Base-by-base conservation (phyloP, 2,113 vertebrate genomes). In the Sebastes schlegelii region DNA sequence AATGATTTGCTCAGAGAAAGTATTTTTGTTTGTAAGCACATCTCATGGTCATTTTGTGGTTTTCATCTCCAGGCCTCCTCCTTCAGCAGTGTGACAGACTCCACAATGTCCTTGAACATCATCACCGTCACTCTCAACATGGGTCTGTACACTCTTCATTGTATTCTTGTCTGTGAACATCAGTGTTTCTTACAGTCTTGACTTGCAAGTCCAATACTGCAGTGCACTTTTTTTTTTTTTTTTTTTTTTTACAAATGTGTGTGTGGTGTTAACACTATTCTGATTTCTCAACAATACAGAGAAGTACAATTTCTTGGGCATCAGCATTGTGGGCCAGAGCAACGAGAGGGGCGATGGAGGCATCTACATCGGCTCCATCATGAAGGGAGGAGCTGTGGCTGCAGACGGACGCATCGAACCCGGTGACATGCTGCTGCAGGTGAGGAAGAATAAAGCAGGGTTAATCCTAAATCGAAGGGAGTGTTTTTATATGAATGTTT, bases 291-390 rank as follows among this genome's bases (percentile, higher is more conserved):
- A 23, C 14, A 54, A 77, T n/a, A 60, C 90, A 98, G 97, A 98
- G 91, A 98, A 98, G 88, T 98, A 98, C 93, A 98, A 97, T 89
- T 98, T 98, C 90, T 84, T 98, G 92, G 97, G 97, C 74, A 98
- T 98, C 89, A 97, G 97, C 91, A 98, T 98, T 5, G 97, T 98
- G 84, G 97, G 97, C 14, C 97, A 98, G 88, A 98, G 97, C 90
- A 98, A 97, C 1, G 97, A 98, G 83, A 88, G 97, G 17, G 97
- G 97, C 0, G 97, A 98, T 0, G 97, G 97, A 11, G 97, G 97
- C 66, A 98, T 98, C 92, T 98, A 98, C 90, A 98, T 98, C 0
- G 97, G 97, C 64, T 98, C 97, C 80, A 98, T 98, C 85, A 98
- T 98, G 97, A 98, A 98, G 88, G 97, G 97, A 0, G 97, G 97